These are phyloP conservation scores for Dicaeum eximium DNA, from an alignment of 2,113 vertebrate species.

Conservation along the genomic window DNA sequence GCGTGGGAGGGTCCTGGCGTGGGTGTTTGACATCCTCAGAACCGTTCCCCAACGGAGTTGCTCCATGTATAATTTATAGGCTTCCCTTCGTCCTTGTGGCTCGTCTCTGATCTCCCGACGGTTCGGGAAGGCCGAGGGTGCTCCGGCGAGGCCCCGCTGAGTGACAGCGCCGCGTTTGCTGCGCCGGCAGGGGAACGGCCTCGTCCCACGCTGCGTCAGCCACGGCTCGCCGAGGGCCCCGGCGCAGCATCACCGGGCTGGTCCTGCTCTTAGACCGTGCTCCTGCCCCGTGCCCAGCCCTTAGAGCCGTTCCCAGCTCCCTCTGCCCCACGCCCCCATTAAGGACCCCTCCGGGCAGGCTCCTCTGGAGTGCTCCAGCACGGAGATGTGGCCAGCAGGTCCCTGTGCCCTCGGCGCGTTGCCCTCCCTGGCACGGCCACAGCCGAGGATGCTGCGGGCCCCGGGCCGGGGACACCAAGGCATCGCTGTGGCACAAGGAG, in stretches of 20 bases:
- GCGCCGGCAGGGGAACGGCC: background rate
- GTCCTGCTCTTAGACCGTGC: rapidly evolving
- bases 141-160: background rate
- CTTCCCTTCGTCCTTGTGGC: conserved; percentile 18
- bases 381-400: background rate
- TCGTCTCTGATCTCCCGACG: background rate
- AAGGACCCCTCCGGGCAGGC: rapidly evolving
- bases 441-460: background rate
- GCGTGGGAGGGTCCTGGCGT: background rate
- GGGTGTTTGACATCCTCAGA: background rate
- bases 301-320: background rate
- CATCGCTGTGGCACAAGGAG: rapidly evolving
- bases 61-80: background rate
- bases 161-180: background rate
- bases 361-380: rapidly evolving
- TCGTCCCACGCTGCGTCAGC: background rate
- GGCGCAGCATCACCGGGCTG: rapidly evolving
- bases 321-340: rapidly evolving
- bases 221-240: background rate
- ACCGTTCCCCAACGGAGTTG: background rate
- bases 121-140: background rate
- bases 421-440: background rate
- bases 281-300: background rate
- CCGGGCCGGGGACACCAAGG: rapidly evolving
- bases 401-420: rapidly evolving